Evolutionary conservation across 23 tunicate species (phyloP).

Genomic region (Ascidia mentula): DNA sequence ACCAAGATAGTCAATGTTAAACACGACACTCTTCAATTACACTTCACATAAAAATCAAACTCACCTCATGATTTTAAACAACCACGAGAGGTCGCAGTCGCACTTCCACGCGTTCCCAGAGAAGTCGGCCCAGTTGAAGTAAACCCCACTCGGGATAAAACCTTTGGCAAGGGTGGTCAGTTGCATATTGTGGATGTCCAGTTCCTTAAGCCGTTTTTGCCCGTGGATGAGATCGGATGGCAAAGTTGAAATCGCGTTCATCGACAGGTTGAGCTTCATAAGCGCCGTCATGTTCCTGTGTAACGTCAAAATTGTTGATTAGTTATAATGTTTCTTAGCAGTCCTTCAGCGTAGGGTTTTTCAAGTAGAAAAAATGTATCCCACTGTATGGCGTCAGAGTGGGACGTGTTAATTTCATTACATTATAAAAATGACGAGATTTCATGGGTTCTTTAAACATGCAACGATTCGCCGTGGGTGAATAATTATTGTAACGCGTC

Average conservation of each 20-base stretch:
- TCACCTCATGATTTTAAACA: slow-evolving; percentile 68
- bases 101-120: slow-evolving; percentile 69
- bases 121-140: slow-evolving; percentile 54
- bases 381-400: too few species aligned
- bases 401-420: too few species aligned
- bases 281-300: slow-evolving; percentile 61
- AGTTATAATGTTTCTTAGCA: too few species aligned
- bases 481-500: too few species aligned
- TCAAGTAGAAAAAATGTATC: too few species aligned
- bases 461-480: too few species aligned
- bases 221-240: slow-evolving; percentile 35
- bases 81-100: slow-evolving; percentile 63
- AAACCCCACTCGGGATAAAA: slow-evolving; percentile 62
- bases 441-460: too few species aligned
- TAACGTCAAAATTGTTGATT: not conserved
- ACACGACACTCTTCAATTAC: not conserved
- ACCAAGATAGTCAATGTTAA: not conserved
- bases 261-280: slow-evolving; percentile 56
- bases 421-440: too few species aligned
- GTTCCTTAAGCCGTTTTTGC: slow-evolving; percentile 38
- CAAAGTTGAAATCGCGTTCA: slow-evolving; percentile 42
- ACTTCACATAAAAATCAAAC: not conserved
- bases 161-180: slow-evolving; percentile 41
- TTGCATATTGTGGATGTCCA: slow-evolving; percentile 41
- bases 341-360: too few species aligned